Percentiles rank a stretch among this genome's conserved stretches.
Evolutionary conservation across 2,797 vertebrate species (phyloP).

Genomic region (Hoplostethus mediterraneus): DNA sequence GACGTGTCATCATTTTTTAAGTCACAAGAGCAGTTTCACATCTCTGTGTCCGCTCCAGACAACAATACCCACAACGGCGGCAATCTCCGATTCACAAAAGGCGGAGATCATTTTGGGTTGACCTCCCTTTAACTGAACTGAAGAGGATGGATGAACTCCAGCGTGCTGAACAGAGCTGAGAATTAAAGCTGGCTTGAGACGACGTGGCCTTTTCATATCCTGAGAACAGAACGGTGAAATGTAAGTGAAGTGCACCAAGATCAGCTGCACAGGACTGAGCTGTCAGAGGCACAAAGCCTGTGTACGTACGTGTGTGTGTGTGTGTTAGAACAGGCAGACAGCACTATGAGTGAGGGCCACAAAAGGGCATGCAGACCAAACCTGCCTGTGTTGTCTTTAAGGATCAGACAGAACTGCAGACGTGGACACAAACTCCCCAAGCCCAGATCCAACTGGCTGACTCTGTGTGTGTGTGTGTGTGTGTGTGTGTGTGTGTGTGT

Average conservation of each 20-base stretch:
- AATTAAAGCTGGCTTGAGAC: neutral
- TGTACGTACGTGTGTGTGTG: slow-evolving; percentile 14
- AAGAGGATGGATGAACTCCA: neutral
- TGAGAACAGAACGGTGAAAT: no score
- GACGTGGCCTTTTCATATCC: neutral
- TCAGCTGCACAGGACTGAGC: slow-evolving; percentile 13
- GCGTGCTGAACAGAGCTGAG: neutral
- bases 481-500: slow-evolving; percentile 3
- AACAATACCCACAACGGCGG: slow-evolving; percentile 23
- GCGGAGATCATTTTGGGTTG: slow-evolving; percentile 35
- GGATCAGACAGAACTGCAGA: slow-evolving; percentile 34
- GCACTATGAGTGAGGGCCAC: slow-evolving; percentile 30
- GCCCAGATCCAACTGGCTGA: slow-evolving; percentile 9
- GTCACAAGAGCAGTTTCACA: neutral
- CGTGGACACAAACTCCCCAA: slow-evolving; percentile 17
- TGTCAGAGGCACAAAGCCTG: slow-evolving; percentile 8
- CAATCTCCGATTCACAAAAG: slow-evolving; percentile 30
- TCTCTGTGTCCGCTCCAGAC: slow-evolving; percentile 20
- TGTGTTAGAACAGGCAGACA: slow-evolving; percentile 22
- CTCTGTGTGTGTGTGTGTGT: slow-evolving; percentile 2
- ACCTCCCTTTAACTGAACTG: slow-evolving; percentile 18
- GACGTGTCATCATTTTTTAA: neutral
- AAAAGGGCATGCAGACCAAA: slow-evolving; percentile 39
- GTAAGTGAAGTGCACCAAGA: no score
- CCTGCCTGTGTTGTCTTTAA: slow-evolving; percentile 50